Evolutionary conservation across 2,888 invertebrate genomes (phyloP).

Genomic region (Phasia obesa): DNA sequence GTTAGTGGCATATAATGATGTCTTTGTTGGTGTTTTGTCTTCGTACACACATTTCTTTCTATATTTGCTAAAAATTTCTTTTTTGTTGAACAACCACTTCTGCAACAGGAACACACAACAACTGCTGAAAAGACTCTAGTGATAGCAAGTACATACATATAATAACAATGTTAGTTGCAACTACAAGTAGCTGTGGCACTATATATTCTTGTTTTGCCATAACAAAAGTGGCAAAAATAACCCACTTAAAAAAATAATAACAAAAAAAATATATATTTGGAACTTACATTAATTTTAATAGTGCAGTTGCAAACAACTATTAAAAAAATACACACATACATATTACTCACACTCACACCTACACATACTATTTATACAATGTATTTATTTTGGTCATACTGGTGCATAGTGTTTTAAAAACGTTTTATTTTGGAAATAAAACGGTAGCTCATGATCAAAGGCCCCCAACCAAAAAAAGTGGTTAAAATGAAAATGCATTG

Average conservation of each 20-base stretch:
- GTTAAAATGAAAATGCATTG: too few relatives aligned
- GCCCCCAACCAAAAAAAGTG: too few relatives aligned
- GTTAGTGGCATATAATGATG: slow-evolving; percentile 58
- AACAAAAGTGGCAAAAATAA: slow-evolving; percentile 42
- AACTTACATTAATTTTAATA: slow-evolving; percentile 39
- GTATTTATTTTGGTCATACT: slow-evolving; percentile 10
- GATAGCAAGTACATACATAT: slow-evolving; percentile 39
- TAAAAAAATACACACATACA: slow-evolving; percentile 9
- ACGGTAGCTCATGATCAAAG: too few relatives aligned
- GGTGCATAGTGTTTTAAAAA: too few relatives aligned
- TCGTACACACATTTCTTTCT: slow-evolving; percentile 1
- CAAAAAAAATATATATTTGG: background rate
- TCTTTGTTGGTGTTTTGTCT: slow-evolving; percentile 30
- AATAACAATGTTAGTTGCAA: slow-evolving; percentile 39
- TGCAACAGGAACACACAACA: slow-evolving; percentile 43
- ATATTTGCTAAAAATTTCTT: background rate
- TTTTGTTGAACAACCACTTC: slow-evolving; percentile 27
- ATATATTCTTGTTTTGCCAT: slow-evolving; percentile 26
- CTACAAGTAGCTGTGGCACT: slow-evolving; percentile 20
- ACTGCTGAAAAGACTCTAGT: slow-evolving; percentile 5
- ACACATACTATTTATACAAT: background rate
- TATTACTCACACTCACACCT: background rate
- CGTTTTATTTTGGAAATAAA: too few relatives aligned
- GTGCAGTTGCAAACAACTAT: slow-evolving; percentile 39
- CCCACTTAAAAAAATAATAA: slow-evolving; percentile 38